phyloP scores from a whole-genome alignment of 2,113 vertebrate genomes.

The Todiramphus saurophagus region DNA sequence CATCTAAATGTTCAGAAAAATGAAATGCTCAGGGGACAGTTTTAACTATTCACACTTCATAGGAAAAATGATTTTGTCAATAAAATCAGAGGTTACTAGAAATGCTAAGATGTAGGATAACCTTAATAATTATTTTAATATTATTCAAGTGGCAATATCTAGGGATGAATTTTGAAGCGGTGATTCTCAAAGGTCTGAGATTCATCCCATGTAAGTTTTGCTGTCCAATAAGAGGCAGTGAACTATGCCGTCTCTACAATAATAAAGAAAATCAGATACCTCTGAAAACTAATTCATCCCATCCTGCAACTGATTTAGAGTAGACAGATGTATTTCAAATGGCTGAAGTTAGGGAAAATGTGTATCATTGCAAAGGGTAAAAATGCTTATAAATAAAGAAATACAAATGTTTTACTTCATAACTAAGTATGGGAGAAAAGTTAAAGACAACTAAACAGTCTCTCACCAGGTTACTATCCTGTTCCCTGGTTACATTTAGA shows the following conservation, averaged over 20 bases:
- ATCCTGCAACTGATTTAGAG: neutral
- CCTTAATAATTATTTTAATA: neutral
- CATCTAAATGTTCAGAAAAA: conserved; percentile 35
- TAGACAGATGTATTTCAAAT: neutral
- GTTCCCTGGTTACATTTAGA: neutral
- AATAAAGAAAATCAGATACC: neutral
- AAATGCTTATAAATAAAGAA: neutral
- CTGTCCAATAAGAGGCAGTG: neutral
- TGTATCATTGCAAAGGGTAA: neutral
- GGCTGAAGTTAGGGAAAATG: neutral
- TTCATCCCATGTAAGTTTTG: neutral
- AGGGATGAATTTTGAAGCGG: neutral
- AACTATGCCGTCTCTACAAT: neutral
- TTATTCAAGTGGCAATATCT: neutral
- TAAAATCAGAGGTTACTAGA: conserved; percentile 9
- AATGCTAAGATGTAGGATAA: neutral
- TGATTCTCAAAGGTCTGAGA: neutral
- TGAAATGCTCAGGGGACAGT: neutral
- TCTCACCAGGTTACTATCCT: neutral
- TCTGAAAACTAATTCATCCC: neutral
- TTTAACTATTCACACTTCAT: neutral
- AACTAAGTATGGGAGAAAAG: neutral
- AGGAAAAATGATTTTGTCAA: conserved; percentile 26
- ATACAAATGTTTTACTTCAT: neutral
- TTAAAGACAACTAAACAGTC: neutral